A percentile compares a stretch with the other conserved stretches of the same genome.
Conservation (phyloP, 2,888 invertebrate species). For the Apomyelois bistriatella region DNA sequence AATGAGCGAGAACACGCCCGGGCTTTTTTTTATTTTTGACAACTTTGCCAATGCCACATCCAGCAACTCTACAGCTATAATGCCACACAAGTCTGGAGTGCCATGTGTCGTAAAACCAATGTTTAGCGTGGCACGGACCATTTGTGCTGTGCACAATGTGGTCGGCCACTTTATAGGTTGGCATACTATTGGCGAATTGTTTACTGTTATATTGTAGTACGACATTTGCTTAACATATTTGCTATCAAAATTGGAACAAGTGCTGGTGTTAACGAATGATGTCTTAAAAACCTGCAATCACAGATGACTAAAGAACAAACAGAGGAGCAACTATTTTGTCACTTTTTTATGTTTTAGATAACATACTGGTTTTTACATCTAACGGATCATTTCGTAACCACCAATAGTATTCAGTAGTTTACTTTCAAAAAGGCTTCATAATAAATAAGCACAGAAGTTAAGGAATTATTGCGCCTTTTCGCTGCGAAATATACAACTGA, state of each 20-base stretch:
- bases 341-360: too few species aligned
- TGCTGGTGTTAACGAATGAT: neutral
- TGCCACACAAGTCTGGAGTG: conserved; percentile 10
- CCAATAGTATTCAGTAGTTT: too few species aligned
- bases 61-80: neutral
- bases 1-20: too few species aligned
- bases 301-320: too few species aligned
- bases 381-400: too few species aligned
- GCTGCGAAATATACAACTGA: too few species aligned
- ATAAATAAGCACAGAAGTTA: too few species aligned
- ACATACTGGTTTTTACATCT: too few species aligned
- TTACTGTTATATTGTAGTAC: conserved; percentile 7
- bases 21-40: neutral
- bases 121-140: conserved; percentile 35
- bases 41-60: neutral
- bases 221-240: neutral
- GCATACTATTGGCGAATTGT: conserved; percentile 10
- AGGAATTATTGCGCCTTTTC: too few species aligned
- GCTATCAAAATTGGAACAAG: neutral
- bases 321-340: too few species aligned
- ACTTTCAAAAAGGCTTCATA: too few species aligned
- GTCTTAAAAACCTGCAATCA: too few species aligned
- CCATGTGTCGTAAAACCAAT: conserved; percentile 55
- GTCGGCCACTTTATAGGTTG: conserved; percentile 8
- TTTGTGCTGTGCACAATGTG: conserved; percentile 20